These are phyloP conservation scores for Helicolenus hilgendorfi DNA, from an alignment of 2,797 vertebrate species.

Conservation along the genomic window DNA sequence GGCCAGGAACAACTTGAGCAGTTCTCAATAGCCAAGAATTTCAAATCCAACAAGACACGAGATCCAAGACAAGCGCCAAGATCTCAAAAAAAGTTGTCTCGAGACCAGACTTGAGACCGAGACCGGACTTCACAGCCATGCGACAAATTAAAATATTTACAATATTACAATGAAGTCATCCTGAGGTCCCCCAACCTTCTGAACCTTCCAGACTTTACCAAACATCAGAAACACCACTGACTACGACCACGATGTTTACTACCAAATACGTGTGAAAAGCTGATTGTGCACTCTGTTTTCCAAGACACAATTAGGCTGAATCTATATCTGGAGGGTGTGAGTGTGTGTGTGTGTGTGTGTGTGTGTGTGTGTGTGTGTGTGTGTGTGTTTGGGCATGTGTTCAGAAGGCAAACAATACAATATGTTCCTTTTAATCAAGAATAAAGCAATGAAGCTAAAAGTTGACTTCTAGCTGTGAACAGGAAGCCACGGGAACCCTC, in stretches of 20 bases:
- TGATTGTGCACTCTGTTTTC: neutral
- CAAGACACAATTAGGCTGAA: slow-evolving; percentile 38
- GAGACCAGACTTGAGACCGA: too few species aligned
- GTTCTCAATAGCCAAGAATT: too few species aligned
- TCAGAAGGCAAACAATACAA: slow-evolving; percentile 34
- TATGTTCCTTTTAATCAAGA: slow-evolving; percentile 51
- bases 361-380: neutral
- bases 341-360: neutral
- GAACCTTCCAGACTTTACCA: slow-evolving; percentile 11
- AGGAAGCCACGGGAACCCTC: neutral
- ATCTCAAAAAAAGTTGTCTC: too few species aligned
- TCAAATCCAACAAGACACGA: too few species aligned
- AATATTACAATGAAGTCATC: neutral
- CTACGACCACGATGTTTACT: slow-evolving; percentile 1
- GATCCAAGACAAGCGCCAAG: too few species aligned
- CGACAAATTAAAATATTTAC: neutral
- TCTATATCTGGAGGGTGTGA: neutral
- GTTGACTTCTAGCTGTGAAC: slow-evolving; percentile 18
- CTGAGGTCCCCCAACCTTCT: neutral
- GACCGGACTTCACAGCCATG: too few species aligned
- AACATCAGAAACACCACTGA: slow-evolving; percentile 2
- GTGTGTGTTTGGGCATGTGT: neutral
- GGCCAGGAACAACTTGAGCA: too few species aligned
- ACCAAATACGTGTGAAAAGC: neutral
- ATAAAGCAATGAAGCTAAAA: slow-evolving; percentile 31